Percentiles rank a stretch among this genome's conserved stretches.
phyloP scores from a whole-genome alignment of 2,113 vertebrate genomes.

The Indicator maculatus region DNA sequence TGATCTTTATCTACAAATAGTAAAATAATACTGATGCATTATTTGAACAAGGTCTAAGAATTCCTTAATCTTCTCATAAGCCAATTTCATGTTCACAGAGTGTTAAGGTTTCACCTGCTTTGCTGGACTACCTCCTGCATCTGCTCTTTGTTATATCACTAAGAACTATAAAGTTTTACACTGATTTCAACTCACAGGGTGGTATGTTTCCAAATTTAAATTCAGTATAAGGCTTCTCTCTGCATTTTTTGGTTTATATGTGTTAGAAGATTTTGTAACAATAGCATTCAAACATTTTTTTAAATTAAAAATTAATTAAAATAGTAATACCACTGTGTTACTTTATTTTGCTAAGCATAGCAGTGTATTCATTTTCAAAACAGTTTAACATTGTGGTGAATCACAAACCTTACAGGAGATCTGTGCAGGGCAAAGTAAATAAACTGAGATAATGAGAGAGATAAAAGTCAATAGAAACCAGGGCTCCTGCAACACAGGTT shows the following conservation, averaged over 20 bases:
- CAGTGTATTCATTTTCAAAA: neutral
- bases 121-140: neutral
- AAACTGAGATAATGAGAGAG: constrained; percentile 42
- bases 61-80: neutral
- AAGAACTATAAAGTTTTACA: neutral
- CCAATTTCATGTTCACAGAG: neutral
- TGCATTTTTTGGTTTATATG: neutral
- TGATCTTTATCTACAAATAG: neutral
- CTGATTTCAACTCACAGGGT: neutral
- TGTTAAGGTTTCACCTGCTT: neutral
- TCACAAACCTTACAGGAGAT: neutral
- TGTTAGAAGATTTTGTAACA: neutral
- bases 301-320: neutral
- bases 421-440: neutral
- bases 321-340: neutral
- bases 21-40: neutral
- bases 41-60: neutral
- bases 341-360: neutral
- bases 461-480: constrained; percentile 30
- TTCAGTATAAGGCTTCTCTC: neutral
- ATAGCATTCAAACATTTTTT: neutral
- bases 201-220: neutral
- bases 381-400: neutral
- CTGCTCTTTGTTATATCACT: neutral
- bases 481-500: neutral